Evolutionary conservation across 2,888 invertebrate species (phyloP), one percentile per base, ranked within the genome.

Genomic region (Axea sp.): DNA sequence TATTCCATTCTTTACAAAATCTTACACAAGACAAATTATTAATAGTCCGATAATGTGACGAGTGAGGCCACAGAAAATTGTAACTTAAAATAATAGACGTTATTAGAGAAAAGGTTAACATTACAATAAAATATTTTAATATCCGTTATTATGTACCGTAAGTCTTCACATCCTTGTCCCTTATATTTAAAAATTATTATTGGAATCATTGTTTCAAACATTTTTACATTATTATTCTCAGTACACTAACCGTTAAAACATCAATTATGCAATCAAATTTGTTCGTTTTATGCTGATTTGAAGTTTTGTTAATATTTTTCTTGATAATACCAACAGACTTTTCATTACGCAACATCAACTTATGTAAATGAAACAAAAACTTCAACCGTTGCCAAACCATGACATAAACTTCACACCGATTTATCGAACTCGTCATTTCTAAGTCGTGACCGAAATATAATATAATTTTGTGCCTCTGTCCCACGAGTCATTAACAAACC

Each of bases 71-170:
- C 30, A 7, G 9, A 30, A 30, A 9, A 2, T 30, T 31, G 31
- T 12, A 31, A 5, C 6, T 11, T 31, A 31, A 43, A 43, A 26
- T 26, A 43, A 43, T 11, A 28, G 7, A 4, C 8, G 6, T 28
- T 43, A 26, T 28, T 28, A 43, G 14, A 8, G 26, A 28, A 43
- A 43, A 43, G 43, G 43, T 43, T 28, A 43, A 43, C 26, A 6
- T 15, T 28, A 12, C 12, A 41, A 22, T 24, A 11, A 26, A 43
- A 28, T 9, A 15, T 8, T 28, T 28, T 43, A 43, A 43, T 14
- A 26, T 14, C 43, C 28, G 15, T 43, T 22, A 43, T 43, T 43
- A 43, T n/a, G 15, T 8, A 15, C 19, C 19, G 15, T 43, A 15
- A 28, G 1, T 26, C 15, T 15, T 43, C 15, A 15, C 28, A 28